These are phyloP conservation scores for Merops nubicus DNA, from an alignment of 2,113 vertebrate genomes.

Conservation along the genomic window DNA sequence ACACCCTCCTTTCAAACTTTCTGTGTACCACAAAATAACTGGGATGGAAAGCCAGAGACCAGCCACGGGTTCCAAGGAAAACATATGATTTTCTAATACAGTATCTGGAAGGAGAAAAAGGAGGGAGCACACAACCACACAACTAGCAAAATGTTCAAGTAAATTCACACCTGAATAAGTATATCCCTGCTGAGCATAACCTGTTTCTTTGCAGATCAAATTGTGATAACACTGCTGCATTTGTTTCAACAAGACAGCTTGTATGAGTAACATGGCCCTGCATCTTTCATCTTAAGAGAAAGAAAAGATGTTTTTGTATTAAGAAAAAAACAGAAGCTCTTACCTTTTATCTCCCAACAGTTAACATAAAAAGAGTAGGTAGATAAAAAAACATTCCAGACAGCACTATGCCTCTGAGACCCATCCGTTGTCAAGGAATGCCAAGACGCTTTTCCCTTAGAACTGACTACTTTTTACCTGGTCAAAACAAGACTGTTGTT, in stretches of 20 bases:
- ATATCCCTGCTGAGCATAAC: background rate
- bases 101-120: background rate
- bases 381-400: background rate
- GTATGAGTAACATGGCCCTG: background rate
- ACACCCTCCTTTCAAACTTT: background rate
- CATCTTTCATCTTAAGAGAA: background rate
- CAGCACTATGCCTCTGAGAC: background rate
- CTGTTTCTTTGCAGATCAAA: background rate
- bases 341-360: background rate
- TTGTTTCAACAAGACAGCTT: background rate
- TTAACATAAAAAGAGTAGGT: background rate
- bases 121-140: background rate
- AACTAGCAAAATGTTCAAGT: background rate
- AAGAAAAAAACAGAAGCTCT: background rate
- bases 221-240: background rate
- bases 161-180: background rate
- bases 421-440: background rate
- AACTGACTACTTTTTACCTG: background rate
- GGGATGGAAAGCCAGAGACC: background rate
- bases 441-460: background rate
- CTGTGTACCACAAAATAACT: background rate
- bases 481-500: background rate
- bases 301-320: background rate
- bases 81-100: accelerated
- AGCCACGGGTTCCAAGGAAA: background rate